Evolutionary conservation across 2,888 invertebrate species (phyloP).

Genomic region (Deilephila elpenor): DNA sequence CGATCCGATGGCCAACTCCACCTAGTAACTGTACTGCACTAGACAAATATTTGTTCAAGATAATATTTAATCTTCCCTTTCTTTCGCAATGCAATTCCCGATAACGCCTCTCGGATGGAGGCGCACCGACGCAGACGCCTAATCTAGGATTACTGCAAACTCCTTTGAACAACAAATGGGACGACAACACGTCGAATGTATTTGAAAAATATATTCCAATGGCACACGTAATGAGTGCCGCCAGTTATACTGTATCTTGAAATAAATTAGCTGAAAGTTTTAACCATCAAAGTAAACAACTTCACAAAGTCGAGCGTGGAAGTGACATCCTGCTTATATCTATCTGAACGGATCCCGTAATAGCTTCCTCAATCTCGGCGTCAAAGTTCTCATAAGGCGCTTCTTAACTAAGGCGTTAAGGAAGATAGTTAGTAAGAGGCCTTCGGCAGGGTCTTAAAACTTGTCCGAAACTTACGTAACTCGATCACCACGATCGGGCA

Average conservation of each 20-base stretch:
- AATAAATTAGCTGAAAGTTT: slow-evolving; percentile 73
- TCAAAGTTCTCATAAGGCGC: slow-evolving; percentile 84
- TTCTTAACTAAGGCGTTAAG: slow-evolving; percentile 84
- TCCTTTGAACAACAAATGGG: neutral
- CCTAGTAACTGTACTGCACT: slow-evolving; percentile 76
- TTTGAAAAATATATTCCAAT: slow-evolving; percentile 12
- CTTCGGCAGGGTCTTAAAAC: slow-evolving; percentile 82
- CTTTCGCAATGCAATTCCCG: slow-evolving; percentile 59
- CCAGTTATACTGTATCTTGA: slow-evolving; percentile 56
- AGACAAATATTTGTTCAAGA: slow-evolving; percentile 76
- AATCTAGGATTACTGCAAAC: slow-evolving; percentile 46
- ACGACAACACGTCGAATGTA: slow-evolving; percentile 28
- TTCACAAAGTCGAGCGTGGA: slow-evolving; percentile 80
- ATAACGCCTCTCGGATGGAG: slow-evolving; percentile 46
- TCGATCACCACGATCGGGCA: slow-evolving; percentile 74
- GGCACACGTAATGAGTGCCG: slow-evolving; percentile 43
- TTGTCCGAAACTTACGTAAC: slow-evolving; percentile 79
- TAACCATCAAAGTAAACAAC: slow-evolving; percentile 80
- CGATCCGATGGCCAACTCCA: slow-evolving; percentile 75
- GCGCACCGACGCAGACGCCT: slow-evolving; percentile 35
- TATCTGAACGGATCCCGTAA: slow-evolving; percentile 81
- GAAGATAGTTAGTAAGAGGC: slow-evolving; percentile 82
- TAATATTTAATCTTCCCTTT: slow-evolving; percentile 75
- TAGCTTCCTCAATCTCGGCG: slow-evolving; percentile 84
- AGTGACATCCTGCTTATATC: slow-evolving; percentile 83